Evolutionary conservation across 1,140 invertebrate species (phyloP), one percentile per base, ranked within the genome.

Genomic region (Leguminivora glycinivorella): DNA sequence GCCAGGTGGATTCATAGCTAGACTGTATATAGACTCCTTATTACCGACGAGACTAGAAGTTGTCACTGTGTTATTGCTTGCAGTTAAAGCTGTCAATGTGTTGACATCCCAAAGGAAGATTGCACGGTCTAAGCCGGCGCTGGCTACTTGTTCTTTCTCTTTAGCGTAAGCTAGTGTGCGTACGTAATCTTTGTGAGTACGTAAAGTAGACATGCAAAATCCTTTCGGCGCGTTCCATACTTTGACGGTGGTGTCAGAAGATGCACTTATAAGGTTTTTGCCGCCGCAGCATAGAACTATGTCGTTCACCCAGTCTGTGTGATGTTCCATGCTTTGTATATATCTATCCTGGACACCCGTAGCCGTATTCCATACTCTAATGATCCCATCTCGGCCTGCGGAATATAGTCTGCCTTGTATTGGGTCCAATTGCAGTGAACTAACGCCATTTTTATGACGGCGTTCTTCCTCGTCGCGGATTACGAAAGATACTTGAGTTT

Each of bases 221-320:
- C 98, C 98, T 94, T 99, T 99, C 74, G 99, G 98, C 14, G 98
- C 98, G 93, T 99, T 99, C 99, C 99, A 99, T 67, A 99, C 97
- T 93, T 99, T 99, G 0, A 99, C 98, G 40, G 99, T 99, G 47
- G 98, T 99, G 90, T 99, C 99, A 76, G 98, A 99, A 83, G 98
- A 99, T 2, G 98, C 99, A 70, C 98, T 99, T 86, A 99, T 99
- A 77, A 99, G 94, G 92, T 99, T 98, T 92, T 97, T 96, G 31
- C 98, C 98, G 77, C 96, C 96, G 92, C 98, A 99, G 87, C 98
- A 99, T 1, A 99, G 93, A 9, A 99, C 96, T 88, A 99, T 98
- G 92, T 99, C 99, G 92, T 99, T 99, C 12, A 99, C 98, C 99
- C 99, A 99, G 91, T 99, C 99, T 17, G 98, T 99, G 84, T 99